Evolutionary conservation across 2,113 vertebrate genomes (phyloP).

Genomic region (Eleginops maclovinus): DNA sequence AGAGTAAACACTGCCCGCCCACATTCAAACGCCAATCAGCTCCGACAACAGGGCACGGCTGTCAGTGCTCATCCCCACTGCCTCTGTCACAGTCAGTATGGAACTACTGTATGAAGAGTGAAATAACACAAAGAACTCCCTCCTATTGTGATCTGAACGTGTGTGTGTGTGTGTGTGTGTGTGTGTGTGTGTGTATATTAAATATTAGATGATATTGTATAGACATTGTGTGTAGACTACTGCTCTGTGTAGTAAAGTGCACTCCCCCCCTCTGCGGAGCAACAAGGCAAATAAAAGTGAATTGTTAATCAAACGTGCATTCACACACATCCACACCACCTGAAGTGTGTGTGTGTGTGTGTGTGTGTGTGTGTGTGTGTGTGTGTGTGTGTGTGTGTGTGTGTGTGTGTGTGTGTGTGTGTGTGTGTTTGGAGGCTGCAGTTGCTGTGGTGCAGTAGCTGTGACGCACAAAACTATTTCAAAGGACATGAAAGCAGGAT

Average conservation of each 20-base stretch:
- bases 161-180: constrained; percentile 21
- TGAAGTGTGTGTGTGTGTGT: constrained; percentile 13
- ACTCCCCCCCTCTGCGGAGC: constrained; percentile 6
- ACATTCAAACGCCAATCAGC: constrained; percentile 35
- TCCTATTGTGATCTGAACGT: constrained; percentile 26
- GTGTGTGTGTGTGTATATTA: constrained; percentile 25
- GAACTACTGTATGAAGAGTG: constrained; percentile 30
- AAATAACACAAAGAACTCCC: constrained; percentile 11
- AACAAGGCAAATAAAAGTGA: constrained; percentile 70
- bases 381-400: not conserved
- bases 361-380: constrained; percentile 6
- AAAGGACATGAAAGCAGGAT: no score
- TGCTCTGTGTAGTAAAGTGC: no score
- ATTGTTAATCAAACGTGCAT: constrained; percentile 65
- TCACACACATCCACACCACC: not conserved
- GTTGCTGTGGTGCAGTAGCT: no score
- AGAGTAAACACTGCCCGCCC: constrained; percentile 47
- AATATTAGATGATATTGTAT: constrained; percentile 58
- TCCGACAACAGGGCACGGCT: constrained; percentile 25
- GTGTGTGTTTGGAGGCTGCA: no score
- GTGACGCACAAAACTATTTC: no score
- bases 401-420: constrained; percentile 14
- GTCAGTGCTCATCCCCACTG: constrained; percentile 26
- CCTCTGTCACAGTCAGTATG: constrained; percentile 15
- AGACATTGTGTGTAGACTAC: constrained; percentile 24